Percentiles rank a stretch among this genome's conserved stretches.
phyloP scores from a whole-genome alignment of 1,140 invertebrate species.

The Pachypsylla venusta region DNA sequence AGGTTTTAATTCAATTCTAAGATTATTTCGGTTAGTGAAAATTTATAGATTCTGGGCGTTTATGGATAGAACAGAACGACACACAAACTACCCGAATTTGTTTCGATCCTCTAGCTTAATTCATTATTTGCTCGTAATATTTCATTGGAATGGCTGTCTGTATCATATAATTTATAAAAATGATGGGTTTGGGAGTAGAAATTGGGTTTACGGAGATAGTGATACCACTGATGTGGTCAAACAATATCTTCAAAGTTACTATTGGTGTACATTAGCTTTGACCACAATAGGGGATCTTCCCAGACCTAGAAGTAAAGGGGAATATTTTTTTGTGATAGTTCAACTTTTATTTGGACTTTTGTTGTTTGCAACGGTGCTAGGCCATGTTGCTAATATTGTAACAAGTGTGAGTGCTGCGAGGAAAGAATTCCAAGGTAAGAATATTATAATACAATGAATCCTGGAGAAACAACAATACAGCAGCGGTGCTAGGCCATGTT shows the following conservation, averaged over 20 bases:
- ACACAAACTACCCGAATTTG: slow-evolving; percentile 97
- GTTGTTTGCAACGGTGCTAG: slow-evolving; percentile 80
- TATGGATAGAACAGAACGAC: slow-evolving; percentile 92
- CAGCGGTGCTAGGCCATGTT: slow-evolving; percentile 82
- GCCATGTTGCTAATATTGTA: slow-evolving; percentile 89
- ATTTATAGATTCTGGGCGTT: slow-evolving; percentile 96
- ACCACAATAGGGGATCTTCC: slow-evolving; percentile 74
- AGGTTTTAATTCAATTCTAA: slow-evolving; percentile 91
- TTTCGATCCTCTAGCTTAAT: slow-evolving; percentile 83
- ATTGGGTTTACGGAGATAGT: slow-evolving; percentile 75
- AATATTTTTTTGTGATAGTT: slow-evolving; percentile 79
- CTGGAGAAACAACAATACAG: slow-evolving; percentile 26
- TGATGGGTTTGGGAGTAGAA: slow-evolving; percentile 78
- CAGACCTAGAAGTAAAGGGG: slow-evolving; percentile 68
- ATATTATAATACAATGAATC: not conserved
- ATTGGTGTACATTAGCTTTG: slow-evolving; percentile 91
- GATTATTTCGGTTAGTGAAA: slow-evolving; percentile 93
- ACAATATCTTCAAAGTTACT: slow-evolving; percentile 93
- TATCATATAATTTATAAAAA: slow-evolving; percentile 93
- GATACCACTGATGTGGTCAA: slow-evolving; percentile 75
- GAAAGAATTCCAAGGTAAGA: slow-evolving; percentile 89
- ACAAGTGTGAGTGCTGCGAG: slow-evolving; percentile 84
- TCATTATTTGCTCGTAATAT: slow-evolving; percentile 93
- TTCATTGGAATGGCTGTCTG: slow-evolving; percentile 98
- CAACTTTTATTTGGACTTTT: slow-evolving; percentile 80